Conservation (phyloP, 1,140 invertebrate species). For the Ditylenchus dipsaci region DNA sequence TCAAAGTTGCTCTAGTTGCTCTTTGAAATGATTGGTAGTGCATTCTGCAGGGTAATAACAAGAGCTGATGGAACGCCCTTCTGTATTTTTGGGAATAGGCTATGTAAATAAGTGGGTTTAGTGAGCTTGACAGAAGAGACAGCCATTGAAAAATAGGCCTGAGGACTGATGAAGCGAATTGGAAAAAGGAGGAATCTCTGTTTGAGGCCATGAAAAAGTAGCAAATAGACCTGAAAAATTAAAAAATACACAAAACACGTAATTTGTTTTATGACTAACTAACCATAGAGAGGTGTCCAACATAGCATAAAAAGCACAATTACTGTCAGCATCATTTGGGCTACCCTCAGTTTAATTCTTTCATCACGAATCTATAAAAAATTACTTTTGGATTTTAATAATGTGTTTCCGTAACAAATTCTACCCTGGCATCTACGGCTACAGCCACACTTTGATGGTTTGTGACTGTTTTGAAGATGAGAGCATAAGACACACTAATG, state of each 20-base stretch:
- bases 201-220: constrained; percentile 42
- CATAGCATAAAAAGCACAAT: constrained; percentile 75
- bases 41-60: constrained; percentile 61
- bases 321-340: constrained; percentile 91
- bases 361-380: constrained; percentile 67
- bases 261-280: too few relatives aligned
- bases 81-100: constrained; percentile 94
- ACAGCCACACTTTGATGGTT: constrained; percentile 40
- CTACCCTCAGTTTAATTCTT: constrained; percentile 84
- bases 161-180: constrained; percentile 47
- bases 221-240: constrained; percentile 33
- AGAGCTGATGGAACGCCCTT: constrained; percentile 80
- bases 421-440: constrained; percentile 72
- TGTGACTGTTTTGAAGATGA: constrained; percentile 50
- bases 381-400: not conserved
- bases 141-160: constrained; percentile 87
- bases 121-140: constrained; percentile 88
- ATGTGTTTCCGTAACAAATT: not conserved
- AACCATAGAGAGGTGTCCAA: constrained; percentile 83
- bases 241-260: not conserved
- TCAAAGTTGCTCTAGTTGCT: constrained; percentile 35
- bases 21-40: constrained; percentile 32
- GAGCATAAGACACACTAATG: constrained; percentile 47
- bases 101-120: constrained; percentile 94
- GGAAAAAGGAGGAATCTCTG: constrained; percentile 41